Base-by-base conservation (phyloP, 2,113 vertebrate genomes). In the Myrmophylax atrothorax region DNA sequence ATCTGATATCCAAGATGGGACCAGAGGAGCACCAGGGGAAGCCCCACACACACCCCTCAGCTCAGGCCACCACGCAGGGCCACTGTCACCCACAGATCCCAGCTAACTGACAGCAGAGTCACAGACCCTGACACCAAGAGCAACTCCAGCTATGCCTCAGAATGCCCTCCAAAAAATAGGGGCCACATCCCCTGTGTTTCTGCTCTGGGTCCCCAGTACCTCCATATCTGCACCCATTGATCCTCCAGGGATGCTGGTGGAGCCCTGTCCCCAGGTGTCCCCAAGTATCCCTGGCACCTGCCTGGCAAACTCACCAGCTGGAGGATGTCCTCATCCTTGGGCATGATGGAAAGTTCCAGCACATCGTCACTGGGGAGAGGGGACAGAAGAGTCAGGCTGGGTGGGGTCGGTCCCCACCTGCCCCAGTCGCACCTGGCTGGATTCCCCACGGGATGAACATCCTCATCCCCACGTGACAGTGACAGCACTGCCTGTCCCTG, bases 271-370 rank as follows among this genome's bases (percentile, higher is more conserved):
- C 69, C 53, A 6, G 0, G 24, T 5, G 53, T 67, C 79, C 78
- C 76, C 68, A 40, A 4, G 14, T 12, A 58, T 7, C 66, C 67
- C 46, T 15, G 46, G 56, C 40, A 42, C 38, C 50, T 4, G 0
- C 37, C 25, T 0, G 1, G 60, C 23, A 49, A n/a, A 70, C 99
- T 99, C 98, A 99, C 99, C 99, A 99, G 97, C 97, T 99, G 99
- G 84, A 99, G 98, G 92, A 99, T 98, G 76, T 99, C 99, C 97
- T 99, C 99, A 1, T 99, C 99, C 97, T 99, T 99, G 97, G 99
- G 99, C 99, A 99, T 99, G 91, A 99, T 99, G 86, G 99, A 99
- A 67, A 99, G 99, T 93, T 99, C 99, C 98, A 99, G 93, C 86
- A 98, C 98, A 78, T 99, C 98, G 20, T 99, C 98, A 52, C 99